These are phyloP conservation scores for Thamnophis elegans DNA, from an alignment of 2,797 vertebrate species.

Conservation along the genomic window DNA sequence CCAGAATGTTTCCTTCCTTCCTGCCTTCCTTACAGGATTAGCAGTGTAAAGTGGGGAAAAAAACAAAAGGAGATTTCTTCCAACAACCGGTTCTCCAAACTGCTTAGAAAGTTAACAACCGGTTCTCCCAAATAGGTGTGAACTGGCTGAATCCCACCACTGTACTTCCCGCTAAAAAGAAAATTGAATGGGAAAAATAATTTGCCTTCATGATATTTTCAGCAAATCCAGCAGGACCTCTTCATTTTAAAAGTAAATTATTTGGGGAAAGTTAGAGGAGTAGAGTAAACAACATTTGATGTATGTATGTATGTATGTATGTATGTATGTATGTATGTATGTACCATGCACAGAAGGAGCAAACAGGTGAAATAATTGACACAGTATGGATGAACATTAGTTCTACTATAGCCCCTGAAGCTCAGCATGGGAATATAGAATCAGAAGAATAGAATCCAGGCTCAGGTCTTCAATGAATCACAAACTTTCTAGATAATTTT, in stretches of 20 bases:
- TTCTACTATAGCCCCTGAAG: neutral
- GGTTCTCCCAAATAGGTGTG: no score
- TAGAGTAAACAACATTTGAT: neutral
- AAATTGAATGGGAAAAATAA: neutral
- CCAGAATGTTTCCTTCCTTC: no score
- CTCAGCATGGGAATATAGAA: neutral
- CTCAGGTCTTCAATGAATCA: neutral
- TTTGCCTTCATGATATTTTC: neutral
- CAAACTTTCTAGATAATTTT: neutral
- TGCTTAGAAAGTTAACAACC: no score
- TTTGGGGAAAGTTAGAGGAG: neutral
- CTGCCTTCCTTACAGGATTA: no score
- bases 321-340: neutral
- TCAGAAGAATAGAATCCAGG: neutral
- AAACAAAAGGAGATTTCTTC: no score
- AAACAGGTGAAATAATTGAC: neutral
- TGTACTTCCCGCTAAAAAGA: neutral
- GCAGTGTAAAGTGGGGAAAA: no score
- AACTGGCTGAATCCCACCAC: no score
- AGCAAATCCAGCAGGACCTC: neutral
- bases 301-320: no score
- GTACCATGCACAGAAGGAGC: neutral
- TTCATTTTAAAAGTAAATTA: neutral
- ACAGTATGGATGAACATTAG: no score
- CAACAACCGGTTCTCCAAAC: no score